Conservation (phyloP, 2,797 vertebrate genomes). For the Lemur catta region DNA sequence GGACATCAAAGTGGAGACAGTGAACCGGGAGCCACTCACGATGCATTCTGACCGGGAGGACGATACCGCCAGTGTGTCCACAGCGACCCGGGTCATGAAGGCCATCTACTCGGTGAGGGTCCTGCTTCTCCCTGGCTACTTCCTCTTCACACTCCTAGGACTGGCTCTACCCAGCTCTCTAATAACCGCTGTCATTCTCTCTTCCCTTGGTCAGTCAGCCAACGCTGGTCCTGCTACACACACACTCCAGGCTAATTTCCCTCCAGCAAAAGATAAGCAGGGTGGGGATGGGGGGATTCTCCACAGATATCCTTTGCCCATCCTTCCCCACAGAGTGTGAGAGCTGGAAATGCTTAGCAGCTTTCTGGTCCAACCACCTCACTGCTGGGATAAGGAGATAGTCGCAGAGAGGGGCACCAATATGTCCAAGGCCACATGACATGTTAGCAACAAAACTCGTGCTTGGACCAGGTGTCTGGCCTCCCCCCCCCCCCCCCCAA, state of each 20-base stretch:
- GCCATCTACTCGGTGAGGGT: conserved; percentile 94
- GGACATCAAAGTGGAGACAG: conserved; percentile 97
- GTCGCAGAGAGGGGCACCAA: neutral
- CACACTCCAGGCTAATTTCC: neutral
- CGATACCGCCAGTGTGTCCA: conserved; percentile 92
- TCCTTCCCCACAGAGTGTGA: neutral
- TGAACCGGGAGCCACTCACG: conserved; percentile 94
- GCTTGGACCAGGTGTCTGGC: neutral
- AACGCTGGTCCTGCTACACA: neutral
- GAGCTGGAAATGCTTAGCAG: neutral
- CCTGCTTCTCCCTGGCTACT: accelerated
- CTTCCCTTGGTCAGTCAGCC: neutral
- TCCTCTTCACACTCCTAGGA: neutral
- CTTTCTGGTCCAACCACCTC: neutral
- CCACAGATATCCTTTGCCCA: neutral
- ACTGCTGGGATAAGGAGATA: neutral
- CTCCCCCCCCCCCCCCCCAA: neutral
- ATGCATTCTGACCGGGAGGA: conserved; percentile 89
- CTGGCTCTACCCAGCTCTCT: neutral
- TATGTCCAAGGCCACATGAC: neutral
- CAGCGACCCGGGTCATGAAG: conserved; percentile 96
- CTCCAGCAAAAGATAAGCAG: neutral
- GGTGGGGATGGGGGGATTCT: neutral
- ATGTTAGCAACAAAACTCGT: neutral
- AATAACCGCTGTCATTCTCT: too few relatives aligned